Base-by-base conservation (phyloP, 2,888 invertebrate genomes). In the Lucinisca nassula region DNA sequence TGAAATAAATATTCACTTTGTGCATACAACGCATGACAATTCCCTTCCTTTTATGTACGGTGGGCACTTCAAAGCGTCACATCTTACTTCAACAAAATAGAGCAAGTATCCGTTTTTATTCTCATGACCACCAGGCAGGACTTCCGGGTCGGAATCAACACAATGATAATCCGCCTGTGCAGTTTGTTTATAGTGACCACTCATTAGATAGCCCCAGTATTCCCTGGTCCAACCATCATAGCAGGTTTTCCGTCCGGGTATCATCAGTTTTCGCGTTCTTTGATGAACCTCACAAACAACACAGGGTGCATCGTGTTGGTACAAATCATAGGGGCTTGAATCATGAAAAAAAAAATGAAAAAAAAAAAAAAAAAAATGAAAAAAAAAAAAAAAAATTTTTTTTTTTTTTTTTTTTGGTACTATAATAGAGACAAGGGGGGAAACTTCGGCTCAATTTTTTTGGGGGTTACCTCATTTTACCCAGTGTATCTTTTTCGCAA, bases 21-120 rank as follows among this genome's bases (percentile, higher is more conserved):
- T 70, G 32, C 87, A 87, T 30, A 87, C 78, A 74, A 81, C 84
- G 55, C 87, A 87, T 27, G 87, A 76, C 37, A 87, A 27, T 58
- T 84, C 87, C 27, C 84, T 49, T 17, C 87, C 87, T n/a, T 77
- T 55, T 27, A 75, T 72, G 70, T 85, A 85, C n/a, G 49, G 51
- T 38, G 79, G 85, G 49, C 87, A 84, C 4, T 81, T 79, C 27
- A 87, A 58, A 14, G 75, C 21, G 8, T 79, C 82, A 55, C 85
- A 82, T 27, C 55, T 40, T 6, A 79, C 85, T 49, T 86, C 79
- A 6, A 82, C 79, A 24, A 49, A 32, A 21, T 10, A 40, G 1
- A 86, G n/a, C 6, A 86, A 24, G 32, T 77, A 75, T 12, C 85
- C 72, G 27, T 86, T 80, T 0, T 79, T 24, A 70, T 86, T 51